Base-by-base conservation (phyloP, 2,113 vertebrate genomes). In the Atrichornis clamosus region DNA sequence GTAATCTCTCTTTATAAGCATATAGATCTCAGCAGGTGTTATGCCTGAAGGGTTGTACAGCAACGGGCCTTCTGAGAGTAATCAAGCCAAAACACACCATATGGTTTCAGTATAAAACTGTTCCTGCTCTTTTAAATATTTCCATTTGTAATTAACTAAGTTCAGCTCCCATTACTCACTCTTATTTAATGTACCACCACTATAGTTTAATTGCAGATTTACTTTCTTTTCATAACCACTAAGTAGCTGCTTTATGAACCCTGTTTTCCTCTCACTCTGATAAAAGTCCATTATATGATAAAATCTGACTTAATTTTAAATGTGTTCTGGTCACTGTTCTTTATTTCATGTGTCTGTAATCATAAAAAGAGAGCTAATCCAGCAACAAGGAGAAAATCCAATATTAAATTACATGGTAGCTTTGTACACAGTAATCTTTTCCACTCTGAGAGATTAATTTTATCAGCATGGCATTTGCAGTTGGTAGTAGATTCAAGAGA, bases 201-300 rank as follows among this genome's bases (percentile, higher is more conserved):
- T 89, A n/a, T 2, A 49, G 32, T 70, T 88, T 56, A 89, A 93
- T 75, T 93, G 67, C 28, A 87, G 35, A 79, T 84, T 82, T 65
- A 85, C 63, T 93, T 93, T 58, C 74, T 90, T 90, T 84, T 60
- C 24, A 20, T 63, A 73, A 60, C 89, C 50, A 85, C 89, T 93
- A 96, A 84, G 55, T 56, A 92, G 63, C 42, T 72, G 28, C 41
- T 90, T 93, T 81, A 84, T 41, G 19, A 89, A 56, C 14, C 9
- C 21, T 28, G 24, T 7, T 80, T 72, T 93, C 35, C 20, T 17
- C 47, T 49, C 41, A 33, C 39, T 75, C 52, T 79, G 77, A 87
- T 52, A 53, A 13, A 89, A 26, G 7, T 58, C 77, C 46, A 91
- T 87, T 83, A 87, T 39, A 50, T 62, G 68, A 91, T 92, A 82